Evolutionary conservation across 2,113 vertebrate species (phyloP).

Genomic region (Nesoenas mayeri): DNA sequence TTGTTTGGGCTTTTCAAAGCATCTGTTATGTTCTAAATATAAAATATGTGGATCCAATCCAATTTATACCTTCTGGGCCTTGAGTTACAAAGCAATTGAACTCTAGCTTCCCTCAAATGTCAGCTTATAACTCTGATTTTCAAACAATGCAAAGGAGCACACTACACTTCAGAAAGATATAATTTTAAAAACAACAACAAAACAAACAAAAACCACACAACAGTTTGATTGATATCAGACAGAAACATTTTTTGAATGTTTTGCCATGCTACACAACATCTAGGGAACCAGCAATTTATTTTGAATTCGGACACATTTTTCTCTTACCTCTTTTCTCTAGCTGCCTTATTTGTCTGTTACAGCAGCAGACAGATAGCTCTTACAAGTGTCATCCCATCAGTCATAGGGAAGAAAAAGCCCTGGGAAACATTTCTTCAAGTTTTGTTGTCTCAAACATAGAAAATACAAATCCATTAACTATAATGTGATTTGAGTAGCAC

Average conservation of each 20-base stretch:
- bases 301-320: not conserved
- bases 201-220: not conserved
- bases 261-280: not conserved
- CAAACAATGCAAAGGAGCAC: not conserved
- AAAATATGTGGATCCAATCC: not conserved
- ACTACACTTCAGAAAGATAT: not conserved
- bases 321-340: not conserved
- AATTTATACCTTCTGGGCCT: not conserved
- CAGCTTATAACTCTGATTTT: not conserved
- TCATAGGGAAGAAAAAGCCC: not conserved
- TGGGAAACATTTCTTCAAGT: not conserved
- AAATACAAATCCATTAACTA: not conserved
- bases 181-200: not conserved
- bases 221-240: not conserved
- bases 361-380: not conserved
- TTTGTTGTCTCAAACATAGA: not conserved
- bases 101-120: not conserved
- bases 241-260: not conserved
- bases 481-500: not conserved
- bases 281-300: not conserved
- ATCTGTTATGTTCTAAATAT: not conserved
- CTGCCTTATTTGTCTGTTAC: not conserved
- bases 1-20: not conserved
- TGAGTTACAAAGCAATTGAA: not conserved
- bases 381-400: not conserved